phyloP scores from a whole-genome alignment of 2,888 invertebrate genomes.

The Melitaea athalia region DNA sequence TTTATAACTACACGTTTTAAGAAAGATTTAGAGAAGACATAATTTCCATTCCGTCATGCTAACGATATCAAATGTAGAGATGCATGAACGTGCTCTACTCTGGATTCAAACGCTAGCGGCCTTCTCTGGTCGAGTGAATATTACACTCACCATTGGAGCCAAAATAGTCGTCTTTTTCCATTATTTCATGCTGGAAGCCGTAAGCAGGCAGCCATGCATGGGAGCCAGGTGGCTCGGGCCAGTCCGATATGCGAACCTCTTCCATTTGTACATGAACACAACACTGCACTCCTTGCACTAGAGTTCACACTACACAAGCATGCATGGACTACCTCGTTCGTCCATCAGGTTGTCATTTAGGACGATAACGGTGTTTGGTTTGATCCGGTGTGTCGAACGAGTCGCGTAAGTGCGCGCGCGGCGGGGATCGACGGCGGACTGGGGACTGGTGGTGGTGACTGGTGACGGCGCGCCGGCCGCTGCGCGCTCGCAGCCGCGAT shows the following conservation, averaged over 20 bases:
- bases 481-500: constrained; percentile 65
- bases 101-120: constrained; percentile 47
- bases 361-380: constrained; percentile 74
- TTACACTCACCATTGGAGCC: constrained; percentile 83
- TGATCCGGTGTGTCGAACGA: constrained; percentile 50
- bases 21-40: constrained; percentile 12
- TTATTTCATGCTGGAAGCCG: constrained; percentile 87
- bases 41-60: constrained; percentile 14
- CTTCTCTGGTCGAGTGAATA: constrained; percentile 38
- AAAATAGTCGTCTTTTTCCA: constrained; percentile 85
- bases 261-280: constrained; percentile 80
- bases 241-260: constrained; percentile 85
- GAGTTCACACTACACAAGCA: constrained; percentile 72
- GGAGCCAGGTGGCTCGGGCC: constrained; percentile 86
- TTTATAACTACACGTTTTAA: constrained; percentile 1
- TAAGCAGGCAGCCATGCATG: constrained; percentile 91
- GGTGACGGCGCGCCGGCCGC: constrained; percentile 54
- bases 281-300: constrained; percentile 74
- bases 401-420: constrained; percentile 60
- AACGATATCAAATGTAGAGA: constrained; percentile 17
- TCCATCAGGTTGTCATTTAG: constrained; percentile 79
- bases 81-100: constrained; percentile 48
- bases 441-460: constrained; percentile 54
- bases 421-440: constrained; percentile 69
- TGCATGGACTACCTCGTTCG: constrained; percentile 79